Base-by-base conservation (phyloP, 37 sponge, comb jelly and placozoan genomes). In the Oopsacas minuta region DNA sequence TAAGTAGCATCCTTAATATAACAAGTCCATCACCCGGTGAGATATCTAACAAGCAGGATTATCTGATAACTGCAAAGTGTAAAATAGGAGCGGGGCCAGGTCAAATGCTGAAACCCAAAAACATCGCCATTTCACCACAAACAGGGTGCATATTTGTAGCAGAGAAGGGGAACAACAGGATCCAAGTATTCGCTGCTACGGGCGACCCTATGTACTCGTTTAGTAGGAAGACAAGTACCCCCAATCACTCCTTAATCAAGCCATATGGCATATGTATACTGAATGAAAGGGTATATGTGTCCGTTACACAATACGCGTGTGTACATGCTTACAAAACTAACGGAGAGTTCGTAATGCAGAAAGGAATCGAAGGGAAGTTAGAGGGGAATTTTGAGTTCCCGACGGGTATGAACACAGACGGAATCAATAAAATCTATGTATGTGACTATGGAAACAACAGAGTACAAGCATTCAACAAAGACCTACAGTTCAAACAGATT, bases 61-160 rank as follows among this genome's bases (percentile, higher is more conserved):
- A n/a, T n/a, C 22, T 3, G 1, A 34, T 61, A 34, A 34, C 30
- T 20, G 30, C 28, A 25, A 61, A 10, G 28, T 61, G 75, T n/a
- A 3, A 5, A 3, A 61, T 10, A 3, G 75, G 75, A 34, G 5
- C 75, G 30, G 75, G 30, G 20, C 75, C 75, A 3, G 75, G 75
- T 32, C 75, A 61, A 61, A 61, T 61, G 20, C 75, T 61, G 75
- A 61, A 12, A 12, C 75, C 75, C 7, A 61, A 61, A 12, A 61
- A 61, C 75, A n/a, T 61, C 20, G 75, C 75, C 30, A n/a, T 61
- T 34, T 61, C 75, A 25, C 17, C 7, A 3, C 22, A 61, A 34
- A 61, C 75, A 61, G 75, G 75, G 20, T 25, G 30, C 75, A 61
- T 61, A 61, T 61, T 61, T 12, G 75, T 61, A 34, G 75, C 75